phyloP scores from a whole-genome alignment of 1,140 invertebrate genomes.

The Drosophila asahinai region DNA sequence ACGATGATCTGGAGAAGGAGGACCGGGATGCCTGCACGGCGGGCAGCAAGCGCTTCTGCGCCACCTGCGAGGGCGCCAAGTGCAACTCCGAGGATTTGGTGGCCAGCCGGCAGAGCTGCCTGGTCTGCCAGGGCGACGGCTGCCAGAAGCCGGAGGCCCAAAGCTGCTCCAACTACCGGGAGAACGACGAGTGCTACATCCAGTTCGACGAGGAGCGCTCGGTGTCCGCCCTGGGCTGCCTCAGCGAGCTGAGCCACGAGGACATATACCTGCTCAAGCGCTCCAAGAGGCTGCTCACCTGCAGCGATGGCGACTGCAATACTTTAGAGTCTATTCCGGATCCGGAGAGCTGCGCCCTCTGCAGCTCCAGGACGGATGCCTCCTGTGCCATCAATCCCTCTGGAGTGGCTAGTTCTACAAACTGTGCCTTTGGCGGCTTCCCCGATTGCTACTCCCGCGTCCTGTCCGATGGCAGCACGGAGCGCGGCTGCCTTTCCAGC shows the following conservation, averaged over 20 bases:
- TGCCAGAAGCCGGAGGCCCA: conserved; percentile 52
- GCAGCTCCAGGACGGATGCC: conserved; percentile 73
- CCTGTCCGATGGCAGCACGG: conserved; percentile 62
- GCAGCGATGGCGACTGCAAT: conserved; percentile 67
- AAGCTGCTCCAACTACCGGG: conserved; percentile 61
- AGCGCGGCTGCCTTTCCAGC: conserved; percentile 76
- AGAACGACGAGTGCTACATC: conserved; percentile 65
- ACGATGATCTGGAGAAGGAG: conserved; percentile 65
- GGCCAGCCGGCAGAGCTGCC: conserved; percentile 60
- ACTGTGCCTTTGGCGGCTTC: conserved; percentile 46
- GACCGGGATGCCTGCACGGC: conserved; percentile 59
- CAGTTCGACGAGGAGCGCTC: conserved; percentile 66
- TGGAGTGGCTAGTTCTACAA: conserved; percentile 38
- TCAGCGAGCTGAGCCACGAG: conserved; percentile 61
- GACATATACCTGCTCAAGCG: conserved; percentile 55
- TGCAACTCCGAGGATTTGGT: conserved; percentile 70
- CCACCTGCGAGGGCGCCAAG: conserved; percentile 45
- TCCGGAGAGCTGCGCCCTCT: conserved; percentile 57
- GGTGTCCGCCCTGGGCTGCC: conserved; percentile 50
- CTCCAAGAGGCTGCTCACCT: conserved; percentile 59
- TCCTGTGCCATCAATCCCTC: conserved; percentile 60
- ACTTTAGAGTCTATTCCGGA: conserved; percentile 52
- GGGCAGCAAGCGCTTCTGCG: conserved; percentile 48
- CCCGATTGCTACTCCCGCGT: conserved; percentile 75
- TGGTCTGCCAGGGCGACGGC: conserved; percentile 62